Conservation (phyloP, 1,140 invertebrate genomes). For the Sitobion miscanthi region DNA sequence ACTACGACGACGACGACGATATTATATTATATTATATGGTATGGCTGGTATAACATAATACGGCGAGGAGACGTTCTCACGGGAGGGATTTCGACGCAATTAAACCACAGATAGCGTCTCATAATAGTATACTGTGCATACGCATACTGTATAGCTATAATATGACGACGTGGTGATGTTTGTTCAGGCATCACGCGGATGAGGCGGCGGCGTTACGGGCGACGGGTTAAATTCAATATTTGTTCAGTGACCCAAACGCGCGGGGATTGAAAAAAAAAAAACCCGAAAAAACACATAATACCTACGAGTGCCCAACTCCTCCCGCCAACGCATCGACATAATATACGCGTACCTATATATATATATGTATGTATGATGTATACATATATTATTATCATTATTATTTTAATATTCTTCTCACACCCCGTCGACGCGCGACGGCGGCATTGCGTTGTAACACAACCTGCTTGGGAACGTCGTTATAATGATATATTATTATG, state of each 20-base stretch:
- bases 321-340: neutral
- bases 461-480: neutral
- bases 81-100: conserved; percentile 39
- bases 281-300: neutral
- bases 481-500: neutral
- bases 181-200: conserved; percentile 18
- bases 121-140: neutral
- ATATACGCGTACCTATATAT: neutral
- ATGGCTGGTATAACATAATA: neutral
- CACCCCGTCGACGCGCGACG: neutral
- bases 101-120: conserved; percentile 21
- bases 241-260: conserved; percentile 26
- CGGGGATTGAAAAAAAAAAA: neutral
- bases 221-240: conserved; percentile 53
- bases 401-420: conserved; percentile 6
- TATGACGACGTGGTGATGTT: neutral
- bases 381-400: neutral
- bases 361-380: too few relatives aligned
- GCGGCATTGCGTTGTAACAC: neutral
- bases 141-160: too few relatives aligned
- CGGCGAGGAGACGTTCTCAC: conserved; percentile 8
- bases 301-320: neutral
- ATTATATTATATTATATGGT: neutral
- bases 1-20: too few relatives aligned
- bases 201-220: neutral